Conservation (phyloP, 53 echinoderm and acorn worm species). For the Luidia sarsii region DNA sequence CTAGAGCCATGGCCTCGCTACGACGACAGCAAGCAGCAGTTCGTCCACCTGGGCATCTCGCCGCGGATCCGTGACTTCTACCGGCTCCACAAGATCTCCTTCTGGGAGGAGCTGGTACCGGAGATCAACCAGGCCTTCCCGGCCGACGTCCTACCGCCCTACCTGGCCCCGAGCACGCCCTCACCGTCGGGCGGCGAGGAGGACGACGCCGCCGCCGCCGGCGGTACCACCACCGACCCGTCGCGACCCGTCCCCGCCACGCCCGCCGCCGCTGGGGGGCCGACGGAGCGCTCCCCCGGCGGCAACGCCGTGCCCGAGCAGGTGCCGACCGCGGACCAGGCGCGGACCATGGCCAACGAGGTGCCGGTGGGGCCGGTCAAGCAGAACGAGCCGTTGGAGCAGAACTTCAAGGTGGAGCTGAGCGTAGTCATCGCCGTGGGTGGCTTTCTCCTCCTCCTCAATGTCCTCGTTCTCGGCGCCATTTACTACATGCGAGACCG, state of each 20-base stretch:
- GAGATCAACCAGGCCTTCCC: slow-evolving; percentile 62
- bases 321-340: slow-evolving; percentile 26
- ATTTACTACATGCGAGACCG: slow-evolving; percentile 92
- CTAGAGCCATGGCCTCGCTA: slow-evolving; percentile 70
- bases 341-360: slow-evolving; percentile 25
- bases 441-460: slow-evolving; percentile 80
- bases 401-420: slow-evolving; percentile 75
- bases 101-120: slow-evolving; percentile 91
- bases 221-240: slow-evolving; percentile 4
- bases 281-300: slow-evolving; percentile 1
- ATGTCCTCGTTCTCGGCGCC: slow-evolving; percentile 78
- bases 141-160: slow-evolving; percentile 39
- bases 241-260: slow-evolving; percentile 17
- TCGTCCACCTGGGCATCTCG: slow-evolving; percentile 72
- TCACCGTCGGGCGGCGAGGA: background rate
- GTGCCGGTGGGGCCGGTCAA: slow-evolving; percentile 16
- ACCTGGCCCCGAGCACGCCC: background rate
- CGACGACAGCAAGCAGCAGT: slow-evolving; percentile 47
- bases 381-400: slow-evolving; percentile 20
- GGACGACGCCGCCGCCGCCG: background rate
- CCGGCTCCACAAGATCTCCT: slow-evolving; percentile 82
- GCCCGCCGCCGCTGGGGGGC: slow-evolving; percentile 21
- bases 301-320: slow-evolving; percentile 49
- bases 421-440: slow-evolving; percentile 96
- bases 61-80: slow-evolving; percentile 82